These are phyloP conservation scores for Nicator chloris DNA, from an alignment of 2,113 vertebrate species.

Conservation along the genomic window DNA sequence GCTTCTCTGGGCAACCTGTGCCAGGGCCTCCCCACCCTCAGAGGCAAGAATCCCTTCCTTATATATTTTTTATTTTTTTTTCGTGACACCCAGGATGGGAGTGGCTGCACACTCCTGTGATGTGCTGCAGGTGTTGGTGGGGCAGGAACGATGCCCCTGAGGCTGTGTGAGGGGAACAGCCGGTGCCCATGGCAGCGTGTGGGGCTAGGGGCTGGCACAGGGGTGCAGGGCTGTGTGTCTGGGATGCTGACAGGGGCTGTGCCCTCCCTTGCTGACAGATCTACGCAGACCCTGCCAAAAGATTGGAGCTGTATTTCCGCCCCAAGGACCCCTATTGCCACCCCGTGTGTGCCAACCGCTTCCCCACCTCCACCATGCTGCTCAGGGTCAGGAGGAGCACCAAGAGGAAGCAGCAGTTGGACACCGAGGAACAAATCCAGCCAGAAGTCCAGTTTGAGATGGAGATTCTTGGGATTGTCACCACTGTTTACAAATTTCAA, in stretches of 20 bases:
- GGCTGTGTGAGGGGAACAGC: not conserved
- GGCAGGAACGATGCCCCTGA: not conserved
- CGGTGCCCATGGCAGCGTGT: not conserved
- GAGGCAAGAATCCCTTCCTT: not conserved
- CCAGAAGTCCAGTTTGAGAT: conserved; percentile 70
- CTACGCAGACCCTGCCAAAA: conserved; percentile 81
- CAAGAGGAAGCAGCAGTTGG: conserved; percentile 31
- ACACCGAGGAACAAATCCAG: not conserved
- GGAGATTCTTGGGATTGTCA: conserved; percentile 85
- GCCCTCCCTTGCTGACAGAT: conserved; percentile 64
- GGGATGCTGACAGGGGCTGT: accelerated
- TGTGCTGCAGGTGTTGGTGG: not conserved
- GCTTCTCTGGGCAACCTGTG: not conserved
- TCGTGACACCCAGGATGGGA: not conserved
- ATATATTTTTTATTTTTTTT: not conserved
- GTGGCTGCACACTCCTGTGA: not conserved
- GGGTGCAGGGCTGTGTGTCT: accelerated
- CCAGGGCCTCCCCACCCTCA: not conserved
- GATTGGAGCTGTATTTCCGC: conserved; percentile 90
- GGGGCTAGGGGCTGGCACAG: not conserved
- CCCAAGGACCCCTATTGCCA: conserved; percentile 94
- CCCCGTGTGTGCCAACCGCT: conserved; percentile 88
- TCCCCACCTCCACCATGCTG: conserved; percentile 87
- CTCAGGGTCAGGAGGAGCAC: conserved; percentile 79
- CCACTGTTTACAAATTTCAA: conserved; percentile 94